Conservation (phyloP, 1,140 invertebrate species). For the Nephila pilipes region DNA sequence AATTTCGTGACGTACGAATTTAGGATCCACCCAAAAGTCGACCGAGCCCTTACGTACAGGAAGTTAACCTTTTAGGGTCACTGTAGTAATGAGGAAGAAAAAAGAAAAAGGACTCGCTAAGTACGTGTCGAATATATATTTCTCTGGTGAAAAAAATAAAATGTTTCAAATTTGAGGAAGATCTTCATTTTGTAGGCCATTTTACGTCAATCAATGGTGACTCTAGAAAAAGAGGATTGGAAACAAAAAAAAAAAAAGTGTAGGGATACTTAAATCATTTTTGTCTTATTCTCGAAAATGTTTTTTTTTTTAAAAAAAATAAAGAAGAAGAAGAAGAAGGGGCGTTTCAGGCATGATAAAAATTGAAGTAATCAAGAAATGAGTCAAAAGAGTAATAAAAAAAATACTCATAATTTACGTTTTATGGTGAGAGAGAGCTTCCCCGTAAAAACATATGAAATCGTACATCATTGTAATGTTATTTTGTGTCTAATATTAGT, state of each 20-base stretch:
- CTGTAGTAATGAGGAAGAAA: background rate
- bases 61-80: constrained; percentile 31
- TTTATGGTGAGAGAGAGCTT: no score
- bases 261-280: background rate
- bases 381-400: no score
- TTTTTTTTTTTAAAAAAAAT: background rate
- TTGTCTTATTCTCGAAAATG: background rate
- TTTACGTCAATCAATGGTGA: background rate
- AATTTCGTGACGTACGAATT: background rate
- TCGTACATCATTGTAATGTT: no score
- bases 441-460: no score
- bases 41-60: background rate
- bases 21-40: background rate
- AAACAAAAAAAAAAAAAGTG: background rate
- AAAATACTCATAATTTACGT: no score
- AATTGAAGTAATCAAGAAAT: background rate
- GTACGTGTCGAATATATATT: background rate
- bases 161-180: background rate
- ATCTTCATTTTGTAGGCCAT: background rate
- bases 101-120: background rate
- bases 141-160: background rate
- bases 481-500: no score
- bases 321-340: background rate
- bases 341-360: background rate
- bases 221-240: background rate